These are phyloP conservation scores for Diceros bicornis DNA, from an alignment of 2,797 vertebrate species.

Conservation along the genomic window DNA sequence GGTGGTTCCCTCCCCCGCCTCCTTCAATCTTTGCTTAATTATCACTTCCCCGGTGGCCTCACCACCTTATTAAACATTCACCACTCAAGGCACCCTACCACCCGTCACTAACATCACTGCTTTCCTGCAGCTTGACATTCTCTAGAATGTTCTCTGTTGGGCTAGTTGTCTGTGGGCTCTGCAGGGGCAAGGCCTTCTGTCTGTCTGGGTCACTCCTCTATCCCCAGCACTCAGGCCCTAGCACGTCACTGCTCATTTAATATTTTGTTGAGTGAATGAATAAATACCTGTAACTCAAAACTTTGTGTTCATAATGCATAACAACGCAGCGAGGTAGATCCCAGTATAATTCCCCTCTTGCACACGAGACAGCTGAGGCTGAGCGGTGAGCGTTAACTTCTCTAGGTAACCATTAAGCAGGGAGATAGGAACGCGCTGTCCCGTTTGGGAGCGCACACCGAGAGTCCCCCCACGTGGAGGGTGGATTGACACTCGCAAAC, in stretches of 20 bases:
- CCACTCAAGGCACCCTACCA: too few species aligned
- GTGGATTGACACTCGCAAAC: fast-evolving
- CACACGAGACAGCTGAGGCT: neutral
- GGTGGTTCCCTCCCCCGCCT: fast-evolving
- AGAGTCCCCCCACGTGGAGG: fast-evolving
- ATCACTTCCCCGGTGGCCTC: too few species aligned
- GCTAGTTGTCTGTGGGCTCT: neutral
- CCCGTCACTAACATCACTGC: neutral
- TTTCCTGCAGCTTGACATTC: neutral
- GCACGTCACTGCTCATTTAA: neutral
- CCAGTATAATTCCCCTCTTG: neutral
- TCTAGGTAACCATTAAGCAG: neutral
- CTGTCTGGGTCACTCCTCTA: neutral
- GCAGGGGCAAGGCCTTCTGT: neutral
- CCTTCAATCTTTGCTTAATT: neutral
- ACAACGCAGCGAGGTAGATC: neutral
- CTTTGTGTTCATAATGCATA: fast-evolving
- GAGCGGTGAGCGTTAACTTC: neutral
- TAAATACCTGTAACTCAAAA: neutral
- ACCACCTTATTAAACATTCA: too few species aligned
- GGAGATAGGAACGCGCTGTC: neutral
- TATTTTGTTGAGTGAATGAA: neutral
- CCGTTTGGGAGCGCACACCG: neutral
- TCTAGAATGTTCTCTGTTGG: neutral
- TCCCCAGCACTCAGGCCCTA: neutral